Conservation (phyloP, 2,888 invertebrate genomes). For the Coelopa pilipes region DNA sequence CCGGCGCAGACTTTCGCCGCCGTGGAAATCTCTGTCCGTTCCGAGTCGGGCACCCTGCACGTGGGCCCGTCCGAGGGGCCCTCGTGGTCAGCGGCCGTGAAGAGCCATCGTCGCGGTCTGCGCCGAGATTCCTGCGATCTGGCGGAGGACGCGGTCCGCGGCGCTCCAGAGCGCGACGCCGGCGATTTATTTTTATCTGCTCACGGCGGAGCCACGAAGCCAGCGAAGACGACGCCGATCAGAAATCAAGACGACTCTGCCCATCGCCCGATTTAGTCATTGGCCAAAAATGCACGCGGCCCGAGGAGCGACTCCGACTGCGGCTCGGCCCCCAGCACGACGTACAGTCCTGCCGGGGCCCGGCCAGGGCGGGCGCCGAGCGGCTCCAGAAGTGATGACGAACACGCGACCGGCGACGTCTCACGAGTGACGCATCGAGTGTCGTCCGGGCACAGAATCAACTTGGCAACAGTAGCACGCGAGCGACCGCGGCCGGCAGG, state of each 20-base stretch:
- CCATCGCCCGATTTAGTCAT: slow-evolving; percentile 22
- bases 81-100: too few relatives aligned
- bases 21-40: neutral
- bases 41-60: too few relatives aligned
- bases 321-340: too few relatives aligned
- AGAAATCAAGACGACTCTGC: neutral
- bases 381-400: slow-evolving; percentile 36
- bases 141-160: too few relatives aligned
- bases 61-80: too few relatives aligned
- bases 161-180: too few relatives aligned
- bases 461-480: slow-evolving; percentile 16
- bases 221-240: neutral
- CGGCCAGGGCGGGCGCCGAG: too few relatives aligned
- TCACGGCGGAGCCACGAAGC: neutral
- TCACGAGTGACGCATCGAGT: slow-evolving; percentile 39
- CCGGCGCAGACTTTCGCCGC: neutral
- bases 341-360: too few relatives aligned
- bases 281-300: slow-evolving; percentile 13
- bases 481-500: too few relatives aligned
- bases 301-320: neutral
- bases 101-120: too few relatives aligned
- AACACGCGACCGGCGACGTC: slow-evolving; percentile 33
- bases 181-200: slow-evolving; percentile 23
- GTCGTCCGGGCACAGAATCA: slow-evolving; percentile 1
- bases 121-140: too few relatives aligned